Conservation (phyloP, 2,888 invertebrate species). For the Thalpophila matura region DNA sequence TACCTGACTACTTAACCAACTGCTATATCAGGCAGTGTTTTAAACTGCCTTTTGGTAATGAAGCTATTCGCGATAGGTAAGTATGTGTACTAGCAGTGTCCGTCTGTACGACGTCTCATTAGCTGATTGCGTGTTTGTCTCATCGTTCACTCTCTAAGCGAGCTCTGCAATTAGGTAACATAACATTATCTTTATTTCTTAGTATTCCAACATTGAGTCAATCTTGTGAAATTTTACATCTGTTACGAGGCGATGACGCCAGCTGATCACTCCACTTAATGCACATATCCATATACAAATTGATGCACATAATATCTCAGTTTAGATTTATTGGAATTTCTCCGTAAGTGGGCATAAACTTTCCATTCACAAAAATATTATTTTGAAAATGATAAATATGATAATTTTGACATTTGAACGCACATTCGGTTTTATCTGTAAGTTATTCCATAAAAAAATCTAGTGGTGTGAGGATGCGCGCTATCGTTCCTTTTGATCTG, state of each 20-base stretch:
- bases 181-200: slow-evolving; percentile 73
- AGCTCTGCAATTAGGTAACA: slow-evolving; percentile 76
- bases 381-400: slow-evolving; percentile 12
- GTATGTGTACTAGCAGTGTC: slow-evolving; percentile 42
- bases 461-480: slow-evolving; percentile 14
- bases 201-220: slow-evolving; percentile 69
- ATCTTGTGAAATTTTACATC: slow-evolving; percentile 73
- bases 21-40: slow-evolving; percentile 7
- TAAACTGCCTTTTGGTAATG: slow-evolving; percentile 17
- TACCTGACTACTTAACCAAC: not conserved
- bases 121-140: slow-evolving; percentile 70
- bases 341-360: slow-evolving; percentile 20
- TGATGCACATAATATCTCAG: slow-evolving; percentile 33
- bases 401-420: slow-evolving; percentile 22
- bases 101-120: slow-evolving; percentile 62
- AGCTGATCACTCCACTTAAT: slow-evolving; percentile 39
- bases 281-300: slow-evolving; percentile 49
- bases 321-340: slow-evolving; percentile 45
- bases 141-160: slow-evolving; percentile 70
- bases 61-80: slow-evolving; percentile 27
- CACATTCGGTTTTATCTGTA: slow-evolving; percentile 22
- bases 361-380: slow-evolving; percentile 23
- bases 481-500: slow-evolving; percentile 54
- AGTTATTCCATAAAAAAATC: slow-evolving; percentile 11
- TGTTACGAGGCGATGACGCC: slow-evolving; percentile 50